Evolutionary conservation across 1,140 invertebrate genomes (phyloP).

Genomic region (Bombus confusus): DNA sequence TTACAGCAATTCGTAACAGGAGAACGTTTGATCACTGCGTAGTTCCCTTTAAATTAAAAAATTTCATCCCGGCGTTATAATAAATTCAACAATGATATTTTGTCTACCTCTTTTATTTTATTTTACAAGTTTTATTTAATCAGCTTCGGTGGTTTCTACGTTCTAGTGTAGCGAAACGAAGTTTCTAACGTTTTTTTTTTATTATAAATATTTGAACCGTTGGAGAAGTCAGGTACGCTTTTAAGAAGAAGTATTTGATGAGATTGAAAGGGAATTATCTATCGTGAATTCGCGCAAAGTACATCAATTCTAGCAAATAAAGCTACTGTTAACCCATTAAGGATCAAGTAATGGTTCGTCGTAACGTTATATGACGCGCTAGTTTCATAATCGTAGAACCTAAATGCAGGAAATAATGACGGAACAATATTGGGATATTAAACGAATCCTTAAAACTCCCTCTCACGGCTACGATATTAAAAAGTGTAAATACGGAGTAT

Average conservation of each 20-base stretch:
- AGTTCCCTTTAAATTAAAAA: not conserved
- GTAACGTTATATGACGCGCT: no score
- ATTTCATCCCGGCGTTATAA: not conserved
- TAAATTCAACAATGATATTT: not conserved
- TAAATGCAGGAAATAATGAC: no score
- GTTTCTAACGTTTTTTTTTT: not conserved
- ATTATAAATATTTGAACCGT: not conserved
- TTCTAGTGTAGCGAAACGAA: not conserved
- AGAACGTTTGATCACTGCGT: not conserved
- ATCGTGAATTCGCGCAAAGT: not conserved
- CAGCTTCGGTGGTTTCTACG: not conserved
- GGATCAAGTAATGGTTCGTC: no score
- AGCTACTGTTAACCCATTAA: not conserved
- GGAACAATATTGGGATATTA: no score
- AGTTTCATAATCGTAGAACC: no score
- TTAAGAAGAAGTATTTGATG: not conserved
- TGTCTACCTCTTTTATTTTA: no score
- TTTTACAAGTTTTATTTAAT: not conserved
- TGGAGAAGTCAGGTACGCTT: not conserved
- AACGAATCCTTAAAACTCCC: no score
- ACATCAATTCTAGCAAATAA: not conserved
- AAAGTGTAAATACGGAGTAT: no score
- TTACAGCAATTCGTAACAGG: not conserved
- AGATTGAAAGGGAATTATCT: not conserved
- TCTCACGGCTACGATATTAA: no score